These are phyloP conservation scores for Zygothrica quintamaculata DNA, from an alignment of 2,888 invertebrate species.

Conservation along the genomic window DNA sequence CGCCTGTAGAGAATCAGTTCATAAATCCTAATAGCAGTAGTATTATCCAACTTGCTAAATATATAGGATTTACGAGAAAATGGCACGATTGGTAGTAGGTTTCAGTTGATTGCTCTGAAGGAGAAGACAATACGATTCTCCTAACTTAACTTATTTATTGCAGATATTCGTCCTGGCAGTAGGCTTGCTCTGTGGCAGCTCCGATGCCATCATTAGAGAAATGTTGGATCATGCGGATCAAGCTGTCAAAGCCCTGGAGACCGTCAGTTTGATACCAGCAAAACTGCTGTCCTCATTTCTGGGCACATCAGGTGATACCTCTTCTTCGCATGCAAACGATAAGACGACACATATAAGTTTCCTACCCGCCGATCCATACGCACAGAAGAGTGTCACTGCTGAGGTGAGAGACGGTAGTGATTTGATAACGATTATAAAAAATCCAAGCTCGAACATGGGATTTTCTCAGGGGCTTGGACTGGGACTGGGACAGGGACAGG, in stretches of 20 bases:
- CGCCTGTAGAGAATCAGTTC: conserved; percentile 28
- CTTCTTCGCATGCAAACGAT: too few species aligned
- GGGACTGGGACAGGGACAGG: too few species aligned
- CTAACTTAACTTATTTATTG: too few species aligned
- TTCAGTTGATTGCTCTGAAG: not conserved
- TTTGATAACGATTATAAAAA: conserved; percentile 41
- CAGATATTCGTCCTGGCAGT: conserved; percentile 42
- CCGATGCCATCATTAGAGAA: conserved; percentile 26
- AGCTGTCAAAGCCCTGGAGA: conserved; percentile 8
- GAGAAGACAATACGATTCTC: too few species aligned
- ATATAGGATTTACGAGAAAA: conserved; percentile 7
- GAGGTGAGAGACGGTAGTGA: conserved; percentile 36
- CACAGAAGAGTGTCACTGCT: conserved; percentile 5
- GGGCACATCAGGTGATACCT: not conserved
- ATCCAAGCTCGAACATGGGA: conserved; percentile 7
- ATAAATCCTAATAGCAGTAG: not conserved
- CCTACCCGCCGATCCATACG: not conserved
- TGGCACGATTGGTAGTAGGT: conserved; percentile 40
- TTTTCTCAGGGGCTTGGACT: not conserved
- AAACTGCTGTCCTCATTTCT: not conserved
- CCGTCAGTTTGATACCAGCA: conserved; percentile 1
- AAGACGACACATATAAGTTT: too few species aligned
- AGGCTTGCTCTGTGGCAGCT: conserved; percentile 24
- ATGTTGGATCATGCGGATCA: conserved; percentile 10
- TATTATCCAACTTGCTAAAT: not conserved